Evolutionary conservation across 2,113 vertebrate species (phyloP), one percentile per base, ranked within the genome.

Genomic region (Oxyruncus cristatus): DNA sequence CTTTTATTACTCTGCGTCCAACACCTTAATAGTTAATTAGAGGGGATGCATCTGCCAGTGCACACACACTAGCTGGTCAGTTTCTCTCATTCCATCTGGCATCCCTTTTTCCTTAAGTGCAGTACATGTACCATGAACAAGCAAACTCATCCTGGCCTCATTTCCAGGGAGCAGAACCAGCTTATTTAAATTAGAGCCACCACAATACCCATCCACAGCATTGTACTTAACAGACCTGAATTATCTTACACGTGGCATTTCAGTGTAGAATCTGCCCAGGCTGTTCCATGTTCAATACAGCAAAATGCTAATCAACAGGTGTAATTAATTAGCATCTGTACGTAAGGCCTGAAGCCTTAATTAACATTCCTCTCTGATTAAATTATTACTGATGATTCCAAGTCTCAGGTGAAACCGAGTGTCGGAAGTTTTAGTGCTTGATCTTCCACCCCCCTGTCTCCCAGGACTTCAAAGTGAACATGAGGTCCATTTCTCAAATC

Each of bases 311-410:
- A 96, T 86, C 90, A 88, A 93, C 76, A 75, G 37, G 24, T 92
- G 65, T 83, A 96, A 97, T 95, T 97, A 97, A 97, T 96, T 95
- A 95, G 50, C 52, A 6, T 87, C 80, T 73, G 85, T 85, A 89
- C 9, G 5, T 55, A 90, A 75, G 47, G 89, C 90, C 95, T 65
- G 37, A 84, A 87, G 90, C 70, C 61, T 93, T 96, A 95, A 88
- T 97, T 97, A 96, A 91, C 87, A 97, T 97, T 97, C 88, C 75
- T 92, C 76, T 61, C 72, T 92, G 85, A 97, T 96, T 96, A 97
- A 96, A 90, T 82, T 95, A 74, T 89, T 96, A 95, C 91, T 85
- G 91, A 80, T 47, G 83, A 91, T 85, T 97, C 95, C 83, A 97
- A 97, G 91, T 84, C 95, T 97, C 85, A 93, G 71, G 84, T 95